Evolutionary conservation across 2,797 vertebrate species (phyloP).

Genomic region (Rhinoraja longicauda): DNA sequence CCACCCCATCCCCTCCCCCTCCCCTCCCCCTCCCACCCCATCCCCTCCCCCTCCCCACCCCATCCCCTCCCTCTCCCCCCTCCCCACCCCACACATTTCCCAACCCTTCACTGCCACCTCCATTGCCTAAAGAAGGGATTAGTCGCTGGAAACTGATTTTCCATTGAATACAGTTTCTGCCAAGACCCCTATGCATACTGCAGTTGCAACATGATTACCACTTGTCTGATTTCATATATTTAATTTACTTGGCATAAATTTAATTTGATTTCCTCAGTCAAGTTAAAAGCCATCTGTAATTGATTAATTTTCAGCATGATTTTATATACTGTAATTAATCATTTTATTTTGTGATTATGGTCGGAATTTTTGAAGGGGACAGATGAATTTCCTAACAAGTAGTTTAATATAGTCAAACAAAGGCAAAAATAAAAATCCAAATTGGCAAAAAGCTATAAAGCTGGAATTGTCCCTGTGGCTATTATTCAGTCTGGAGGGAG

Average conservation of each 20-base stretch:
- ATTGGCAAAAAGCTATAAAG: not conserved
- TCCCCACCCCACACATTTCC: too few species aligned
- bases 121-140: not conserved
- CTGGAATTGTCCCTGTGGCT: not conserved
- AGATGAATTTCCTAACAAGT: not conserved
- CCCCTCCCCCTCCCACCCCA: too few species aligned
- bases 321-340: slow-evolving; percentile 7
- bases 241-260: slow-evolving; percentile 24
- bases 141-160: slow-evolving; percentile 10
- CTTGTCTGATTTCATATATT: not conserved
- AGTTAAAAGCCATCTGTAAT: slow-evolving; percentile 33
- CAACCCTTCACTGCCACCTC: too few species aligned
- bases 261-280: slow-evolving; percentile 23
- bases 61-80: too few species aligned
- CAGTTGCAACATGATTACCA: not conserved
- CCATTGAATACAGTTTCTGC: slow-evolving; percentile 33
- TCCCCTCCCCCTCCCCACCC: too few species aligned
- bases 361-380: not conserved
- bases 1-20: too few species aligned
- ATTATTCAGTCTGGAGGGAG: not conserved
- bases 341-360: not conserved
- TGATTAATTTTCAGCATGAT: slow-evolving; percentile 18
- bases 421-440: not conserved
- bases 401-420: not conserved
- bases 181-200: not conserved